Base-by-base conservation (phyloP, 1,140 invertebrate genomes). In the Drosophila pallidifrons region DNA sequence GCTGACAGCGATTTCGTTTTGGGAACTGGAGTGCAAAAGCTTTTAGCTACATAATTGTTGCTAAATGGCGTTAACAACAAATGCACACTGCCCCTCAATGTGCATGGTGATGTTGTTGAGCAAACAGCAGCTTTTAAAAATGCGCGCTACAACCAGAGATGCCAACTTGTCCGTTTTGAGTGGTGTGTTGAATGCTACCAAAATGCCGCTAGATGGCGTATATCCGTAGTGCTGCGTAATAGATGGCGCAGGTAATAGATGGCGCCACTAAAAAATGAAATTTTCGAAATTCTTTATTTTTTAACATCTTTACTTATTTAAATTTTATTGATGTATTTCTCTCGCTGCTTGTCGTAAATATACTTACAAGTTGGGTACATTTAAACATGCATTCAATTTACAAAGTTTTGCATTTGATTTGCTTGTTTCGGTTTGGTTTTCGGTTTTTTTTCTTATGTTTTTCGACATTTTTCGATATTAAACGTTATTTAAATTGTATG, bases 331-430 rank as follows among this genome's bases (percentile, higher is more conserved):
- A 88, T 82, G 38, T 38, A 61, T 76, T 65, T 68, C 52, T 70
- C 55, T 74, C 54, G 66, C 51, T 57, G 59, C 66, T 80, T 54
- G 64, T 85, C 63, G 64, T 77, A 82, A 87, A 87, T 87, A 87
- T 87, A 87, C 82, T 43, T 64, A 64, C 61, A 64, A 87, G 70
- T 87, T 52, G 82, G 70, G 82, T 86, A 86, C 85, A 87, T 82
- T 82, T 76, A 66, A 88, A 87, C 80, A 88, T 76, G 68, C 73
- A 52, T 71, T 76, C 25, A 76, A 71, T 87, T 87, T 87, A 88
- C 83, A 87, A 88, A 87, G 82, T 87, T 25, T 75, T 72, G 13
- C 41, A 49, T 67, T 61, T 58, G 28, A 55, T 47, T 67, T 77
- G 16, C 8, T 15, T 68, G 60, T 55, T 41, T 32, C 16, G 20